Evolutionary conservation across 1,140 invertebrate species (phyloP).

Genomic region (Alviniconcha marisindica): DNA sequence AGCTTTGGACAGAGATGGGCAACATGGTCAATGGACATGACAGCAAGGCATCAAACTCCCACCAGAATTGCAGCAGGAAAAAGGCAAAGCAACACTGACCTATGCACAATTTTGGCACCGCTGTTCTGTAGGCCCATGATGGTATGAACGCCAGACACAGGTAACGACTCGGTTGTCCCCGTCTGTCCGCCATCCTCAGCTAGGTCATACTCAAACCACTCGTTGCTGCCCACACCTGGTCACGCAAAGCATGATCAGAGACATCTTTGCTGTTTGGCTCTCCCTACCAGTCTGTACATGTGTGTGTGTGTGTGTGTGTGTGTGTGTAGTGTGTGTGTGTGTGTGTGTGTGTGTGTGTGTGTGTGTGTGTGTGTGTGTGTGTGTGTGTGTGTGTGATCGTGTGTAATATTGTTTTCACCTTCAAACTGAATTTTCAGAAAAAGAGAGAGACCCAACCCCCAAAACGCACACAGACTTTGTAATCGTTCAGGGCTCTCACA

Average conservation of each 20-base stretch:
- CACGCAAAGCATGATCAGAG: neutral
- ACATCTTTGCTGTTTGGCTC: neutral
- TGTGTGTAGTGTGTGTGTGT: neutral
- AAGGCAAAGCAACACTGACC: no score
- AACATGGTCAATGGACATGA: no score
- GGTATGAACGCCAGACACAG: slow-evolving; percentile 41
- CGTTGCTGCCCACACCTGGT: slow-evolving; percentile 51
- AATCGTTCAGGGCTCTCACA: no score
- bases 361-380: neutral
- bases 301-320: neutral
- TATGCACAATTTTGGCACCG: slow-evolving; percentile 37
- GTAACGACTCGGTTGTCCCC: slow-evolving; percentile 43
- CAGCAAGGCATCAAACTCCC: no score
- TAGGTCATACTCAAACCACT: slow-evolving; percentile 72
- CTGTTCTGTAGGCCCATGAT: slow-evolving; percentile 46
- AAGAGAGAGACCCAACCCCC: no score
- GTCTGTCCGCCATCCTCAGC: slow-evolving; percentile 55
- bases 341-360: neutral
- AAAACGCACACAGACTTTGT: no score
- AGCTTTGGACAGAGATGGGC: no score
- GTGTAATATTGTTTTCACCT: no score
- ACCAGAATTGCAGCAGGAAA: no score
- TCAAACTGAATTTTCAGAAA: no score
- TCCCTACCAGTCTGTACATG: neutral
- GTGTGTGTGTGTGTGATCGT: neutral